These are phyloP conservation scores for Hirtodrosophila confusa DNA, from an alignment of 2,888 invertebrate species.

Conservation along the genomic window DNA sequence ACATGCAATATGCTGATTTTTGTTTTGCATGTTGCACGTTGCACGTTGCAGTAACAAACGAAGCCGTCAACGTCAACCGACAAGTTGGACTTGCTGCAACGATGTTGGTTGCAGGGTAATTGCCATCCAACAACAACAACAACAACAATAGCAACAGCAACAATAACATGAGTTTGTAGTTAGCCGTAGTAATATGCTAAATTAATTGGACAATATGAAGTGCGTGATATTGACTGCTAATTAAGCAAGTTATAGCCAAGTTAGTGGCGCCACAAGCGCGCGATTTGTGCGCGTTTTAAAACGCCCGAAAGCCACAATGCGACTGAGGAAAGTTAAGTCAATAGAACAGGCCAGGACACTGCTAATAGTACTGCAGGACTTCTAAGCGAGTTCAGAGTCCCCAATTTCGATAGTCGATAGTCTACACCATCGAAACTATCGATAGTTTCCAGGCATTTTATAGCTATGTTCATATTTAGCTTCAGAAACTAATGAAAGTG, in stretches of 20 bases:
- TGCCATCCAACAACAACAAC: constrained; percentile 49
- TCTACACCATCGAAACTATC: too few relatives aligned
- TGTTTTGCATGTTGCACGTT: constrained; percentile 69
- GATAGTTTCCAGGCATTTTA: too few relatives aligned
- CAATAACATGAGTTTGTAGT: constrained; percentile 41
- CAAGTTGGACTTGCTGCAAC: constrained; percentile 30
- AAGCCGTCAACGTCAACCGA: constrained; percentile 66
- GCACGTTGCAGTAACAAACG: constrained; percentile 63
- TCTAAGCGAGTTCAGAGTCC: too few relatives aligned
- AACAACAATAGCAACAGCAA: constrained; percentile 28
- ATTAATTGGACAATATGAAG: constrained; percentile 80
- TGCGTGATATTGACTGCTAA: constrained; percentile 82
- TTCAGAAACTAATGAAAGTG: too few relatives aligned
- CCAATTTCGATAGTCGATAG: too few relatives aligned
- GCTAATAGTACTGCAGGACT: too few relatives aligned
- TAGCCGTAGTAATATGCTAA: constrained; percentile 77
- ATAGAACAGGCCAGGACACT: too few relatives aligned
- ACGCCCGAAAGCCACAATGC: constrained; percentile 3
- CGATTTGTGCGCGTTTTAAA: constrained; percentile 35
- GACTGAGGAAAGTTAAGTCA: too few relatives aligned
- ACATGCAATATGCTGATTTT: constrained; percentile 79
- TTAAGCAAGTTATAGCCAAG: constrained; percentile 72
- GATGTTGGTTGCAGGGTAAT: constrained; percentile 52
- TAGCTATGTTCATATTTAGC: too few relatives aligned
- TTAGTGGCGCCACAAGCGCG: constrained; percentile 58